phyloP scores from a whole-genome alignment of 2,797 vertebrate genomes.

The Remorina albescens region DNA sequence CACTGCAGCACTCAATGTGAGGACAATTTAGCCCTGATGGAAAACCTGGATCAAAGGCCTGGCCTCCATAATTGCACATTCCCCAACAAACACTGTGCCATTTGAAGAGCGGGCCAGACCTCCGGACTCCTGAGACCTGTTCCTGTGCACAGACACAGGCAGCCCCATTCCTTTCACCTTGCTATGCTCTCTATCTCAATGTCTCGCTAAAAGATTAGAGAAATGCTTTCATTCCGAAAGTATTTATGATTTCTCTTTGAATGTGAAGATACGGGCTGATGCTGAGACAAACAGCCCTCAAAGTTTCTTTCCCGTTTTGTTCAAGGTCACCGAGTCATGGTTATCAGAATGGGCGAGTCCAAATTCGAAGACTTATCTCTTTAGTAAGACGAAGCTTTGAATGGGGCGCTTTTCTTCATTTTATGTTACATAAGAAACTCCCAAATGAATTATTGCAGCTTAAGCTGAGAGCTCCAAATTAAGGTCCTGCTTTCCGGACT shows the following conservation, averaged over 20 bases:
- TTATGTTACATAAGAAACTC: constrained; percentile 48
- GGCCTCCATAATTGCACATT: constrained; percentile 90
- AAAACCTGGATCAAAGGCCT: constrained; percentile 88
- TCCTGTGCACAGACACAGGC: constrained; percentile 72
- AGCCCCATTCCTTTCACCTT: constrained; percentile 81
- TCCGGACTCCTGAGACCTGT: constrained; percentile 83
- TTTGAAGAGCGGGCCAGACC: constrained; percentile 87
- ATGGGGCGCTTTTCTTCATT: constrained; percentile 24
- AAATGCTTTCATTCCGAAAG: constrained; percentile 81
- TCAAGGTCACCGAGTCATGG: constrained; percentile 44
- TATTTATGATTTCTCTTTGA: constrained; percentile 74
- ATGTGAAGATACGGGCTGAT: constrained; percentile 68
- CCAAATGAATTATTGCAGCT: constrained; percentile 51
- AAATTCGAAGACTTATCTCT: constrained; percentile 12
- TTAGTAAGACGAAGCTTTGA: constrained; percentile 9
- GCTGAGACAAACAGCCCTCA: constrained; percentile 39
- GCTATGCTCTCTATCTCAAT: constrained; percentile 80
- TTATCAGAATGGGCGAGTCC: constrained; percentile 23
- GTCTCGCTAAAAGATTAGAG: constrained; percentile 80
- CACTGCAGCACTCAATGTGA: constrained; percentile 86
- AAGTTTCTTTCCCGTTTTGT: constrained; percentile 35
- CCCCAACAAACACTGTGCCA: constrained; percentile 87
- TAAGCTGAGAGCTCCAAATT: constrained; percentile 49
- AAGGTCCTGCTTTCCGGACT: constrained; percentile 33
- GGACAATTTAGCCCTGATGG: constrained; percentile 89